Conservation (phyloP, 2,113 vertebrate species). For the Ciconia maguari region DNA sequence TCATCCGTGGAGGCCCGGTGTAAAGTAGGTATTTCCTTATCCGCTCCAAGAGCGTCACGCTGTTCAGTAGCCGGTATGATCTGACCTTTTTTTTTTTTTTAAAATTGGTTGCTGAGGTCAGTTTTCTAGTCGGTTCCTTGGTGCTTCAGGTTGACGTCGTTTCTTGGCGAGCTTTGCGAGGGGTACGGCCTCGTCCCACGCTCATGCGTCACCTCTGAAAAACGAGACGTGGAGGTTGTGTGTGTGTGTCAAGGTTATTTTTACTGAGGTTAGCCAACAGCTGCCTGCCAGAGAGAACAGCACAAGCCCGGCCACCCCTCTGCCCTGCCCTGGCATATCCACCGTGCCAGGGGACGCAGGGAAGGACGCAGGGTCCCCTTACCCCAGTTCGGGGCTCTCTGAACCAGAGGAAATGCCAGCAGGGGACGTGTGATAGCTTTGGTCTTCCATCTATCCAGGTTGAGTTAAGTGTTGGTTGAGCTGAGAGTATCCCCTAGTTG, state of each 20-base stretch:
- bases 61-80: not conserved
- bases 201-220: not conserved
- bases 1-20: not conserved
- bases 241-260: not conserved
- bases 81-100: not conserved
- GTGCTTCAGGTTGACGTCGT: not conserved
- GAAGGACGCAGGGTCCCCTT: not conserved
- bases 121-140: rapidly evolving
- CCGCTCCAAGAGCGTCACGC: rapidly evolving
- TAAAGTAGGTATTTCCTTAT: not conserved
- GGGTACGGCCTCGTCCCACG: rapidly evolving
- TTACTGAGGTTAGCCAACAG: not conserved
- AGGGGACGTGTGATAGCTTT: not conserved
- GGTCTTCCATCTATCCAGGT: not conserved
- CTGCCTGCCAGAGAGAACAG: not conserved
- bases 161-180: rapidly evolving
- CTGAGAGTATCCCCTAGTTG: not conserved
- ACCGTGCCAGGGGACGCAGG: rapidly evolving
- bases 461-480: not conserved
- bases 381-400: rapidly evolving
- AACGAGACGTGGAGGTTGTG: rapidly evolving
- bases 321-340: not conserved
- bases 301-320: not conserved
- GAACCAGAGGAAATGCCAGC: not conserved
- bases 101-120: not conserved